These are phyloP conservation scores for Polydrusus cervinus DNA, from an alignment of 2,888 invertebrate species.

Conservation along the genomic window DNA sequence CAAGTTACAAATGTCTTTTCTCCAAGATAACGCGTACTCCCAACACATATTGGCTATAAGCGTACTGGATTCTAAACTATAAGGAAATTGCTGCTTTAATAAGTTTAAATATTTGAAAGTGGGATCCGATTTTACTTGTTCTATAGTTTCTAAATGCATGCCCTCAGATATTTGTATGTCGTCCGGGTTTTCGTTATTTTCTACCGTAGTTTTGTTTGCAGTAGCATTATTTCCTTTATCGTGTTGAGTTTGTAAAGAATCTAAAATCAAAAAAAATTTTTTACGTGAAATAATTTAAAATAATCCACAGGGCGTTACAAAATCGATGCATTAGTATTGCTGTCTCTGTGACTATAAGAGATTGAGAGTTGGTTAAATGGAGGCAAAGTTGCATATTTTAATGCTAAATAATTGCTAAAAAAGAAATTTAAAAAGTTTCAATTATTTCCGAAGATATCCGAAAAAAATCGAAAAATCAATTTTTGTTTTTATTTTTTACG, in stretches of 20 bases:
- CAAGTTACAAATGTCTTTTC: slow-evolving; percentile 81
- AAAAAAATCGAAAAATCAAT: too few relatives aligned
- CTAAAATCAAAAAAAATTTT: background rate
- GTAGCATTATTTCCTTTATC: background rate
- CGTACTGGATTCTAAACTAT: slow-evolving; percentile 86
- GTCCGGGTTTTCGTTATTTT: slow-evolving; percentile 22
- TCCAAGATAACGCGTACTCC: slow-evolving; percentile 93
- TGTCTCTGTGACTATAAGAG: too few relatives aligned
- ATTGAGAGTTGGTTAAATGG: too few relatives aligned
- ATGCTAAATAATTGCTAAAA: too few relatives aligned
- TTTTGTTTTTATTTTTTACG: too few relatives aligned
- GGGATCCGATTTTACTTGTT: slow-evolving; percentile 63
- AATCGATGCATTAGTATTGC: too few relatives aligned
- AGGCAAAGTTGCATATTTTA: too few relatives aligned
- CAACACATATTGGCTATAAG: slow-evolving; percentile 91
- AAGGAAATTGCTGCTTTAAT: slow-evolving; percentile 86
- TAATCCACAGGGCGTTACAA: too few relatives aligned
- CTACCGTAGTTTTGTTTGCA: slow-evolving; percentile 38
- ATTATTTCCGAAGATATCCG: too few relatives aligned
- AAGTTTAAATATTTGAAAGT: slow-evolving; percentile 78
- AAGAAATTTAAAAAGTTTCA: too few relatives aligned
- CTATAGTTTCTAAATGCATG: slow-evolving; percentile 52
- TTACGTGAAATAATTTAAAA: too few relatives aligned
- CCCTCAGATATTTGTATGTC: slow-evolving; percentile 49
- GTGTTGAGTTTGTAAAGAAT: background rate